These are phyloP conservation scores for Colius striatus DNA, from an alignment of 2,113 vertebrate genomes.

Conservation along the genomic window DNA sequence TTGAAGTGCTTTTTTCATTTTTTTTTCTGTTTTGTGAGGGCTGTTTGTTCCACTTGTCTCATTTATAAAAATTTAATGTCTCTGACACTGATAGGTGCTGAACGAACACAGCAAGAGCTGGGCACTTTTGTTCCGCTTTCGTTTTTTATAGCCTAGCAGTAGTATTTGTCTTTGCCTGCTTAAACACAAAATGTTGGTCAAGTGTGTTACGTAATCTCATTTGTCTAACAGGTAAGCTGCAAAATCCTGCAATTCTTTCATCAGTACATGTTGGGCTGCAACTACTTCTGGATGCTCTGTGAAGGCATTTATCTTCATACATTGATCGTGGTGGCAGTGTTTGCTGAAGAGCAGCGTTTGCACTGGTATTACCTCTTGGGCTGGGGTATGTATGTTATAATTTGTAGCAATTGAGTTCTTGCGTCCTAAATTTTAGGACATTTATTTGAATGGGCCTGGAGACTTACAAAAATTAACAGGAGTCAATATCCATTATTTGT, in stretches of 20 bases:
- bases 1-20: neutral
- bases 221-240: slow-evolving; percentile 85
- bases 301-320: slow-evolving; percentile 98
- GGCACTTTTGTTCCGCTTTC: neutral
- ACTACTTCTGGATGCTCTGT: slow-evolving; percentile 99
- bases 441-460: neutral
- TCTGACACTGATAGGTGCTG: neutral
- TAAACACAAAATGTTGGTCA: neutral
- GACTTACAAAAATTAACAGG: neutral
- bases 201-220: neutral
- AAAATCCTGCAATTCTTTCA: slow-evolving; percentile 95
- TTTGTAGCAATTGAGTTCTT: neutral
- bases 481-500: neutral
- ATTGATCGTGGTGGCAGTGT: slow-evolving; percentile 93
- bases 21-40: neutral
- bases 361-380: slow-evolving; percentile 97
- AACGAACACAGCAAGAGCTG: neutral
- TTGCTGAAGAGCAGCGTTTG: slow-evolving; percentile 88
- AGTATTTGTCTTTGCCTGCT: neutral
- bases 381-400: slow-evolving; percentile 87
- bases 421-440: neutral
- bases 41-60: neutral
- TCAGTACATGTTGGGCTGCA: slow-evolving; percentile 96
- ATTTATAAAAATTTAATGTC: neutral
- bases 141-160: neutral